These are phyloP conservation scores for Cephalopachus bancanus DNA, from an alignment of 2,797 vertebrate species.

Conservation along the genomic window DNA sequence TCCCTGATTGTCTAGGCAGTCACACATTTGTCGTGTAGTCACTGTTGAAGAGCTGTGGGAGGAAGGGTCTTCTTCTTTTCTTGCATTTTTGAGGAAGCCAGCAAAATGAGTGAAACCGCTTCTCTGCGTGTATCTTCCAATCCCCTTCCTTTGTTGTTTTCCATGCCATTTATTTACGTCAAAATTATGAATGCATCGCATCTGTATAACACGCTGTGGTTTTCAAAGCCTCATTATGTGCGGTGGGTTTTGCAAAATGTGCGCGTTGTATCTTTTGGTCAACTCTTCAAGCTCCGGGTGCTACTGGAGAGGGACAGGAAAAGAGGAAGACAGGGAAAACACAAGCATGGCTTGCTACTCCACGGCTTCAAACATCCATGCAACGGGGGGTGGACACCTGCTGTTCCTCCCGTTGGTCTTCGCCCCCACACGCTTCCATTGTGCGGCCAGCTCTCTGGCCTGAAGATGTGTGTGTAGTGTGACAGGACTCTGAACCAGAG, in stretches of 20 bases:
- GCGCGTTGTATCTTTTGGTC: neutral
- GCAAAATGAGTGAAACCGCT: conserved; percentile 36
- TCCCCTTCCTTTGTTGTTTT: neutral
- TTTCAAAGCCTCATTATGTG: conserved; percentile 11
- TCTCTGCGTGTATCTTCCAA: neutral
- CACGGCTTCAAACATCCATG: neutral
- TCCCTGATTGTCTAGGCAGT: neutral
- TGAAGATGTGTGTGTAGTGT: neutral
- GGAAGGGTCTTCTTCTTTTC: neutral
- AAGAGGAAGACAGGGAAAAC: neutral
- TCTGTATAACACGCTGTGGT: neutral
- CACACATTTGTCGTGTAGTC: conserved; percentile 47
- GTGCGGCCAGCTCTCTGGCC: neutral
- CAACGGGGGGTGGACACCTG: neutral
- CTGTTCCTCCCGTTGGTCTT: neutral
- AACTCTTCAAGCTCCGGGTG: neutral
- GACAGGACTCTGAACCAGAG: neutral
- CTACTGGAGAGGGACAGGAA: neutral
- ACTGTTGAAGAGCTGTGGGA: neutral
- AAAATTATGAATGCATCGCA: neutral
- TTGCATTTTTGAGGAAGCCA: conserved; percentile 35
- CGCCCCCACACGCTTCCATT: neutral
- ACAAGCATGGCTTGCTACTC: neutral
- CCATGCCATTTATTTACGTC: neutral
- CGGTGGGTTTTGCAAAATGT: neutral